A percentile compares a stretch with the other conserved stretches of the same genome.
Evolutionary conservation across 2,113 vertebrate species (phyloP).

Genomic region (Tragelaphus strepsiceros): DNA sequence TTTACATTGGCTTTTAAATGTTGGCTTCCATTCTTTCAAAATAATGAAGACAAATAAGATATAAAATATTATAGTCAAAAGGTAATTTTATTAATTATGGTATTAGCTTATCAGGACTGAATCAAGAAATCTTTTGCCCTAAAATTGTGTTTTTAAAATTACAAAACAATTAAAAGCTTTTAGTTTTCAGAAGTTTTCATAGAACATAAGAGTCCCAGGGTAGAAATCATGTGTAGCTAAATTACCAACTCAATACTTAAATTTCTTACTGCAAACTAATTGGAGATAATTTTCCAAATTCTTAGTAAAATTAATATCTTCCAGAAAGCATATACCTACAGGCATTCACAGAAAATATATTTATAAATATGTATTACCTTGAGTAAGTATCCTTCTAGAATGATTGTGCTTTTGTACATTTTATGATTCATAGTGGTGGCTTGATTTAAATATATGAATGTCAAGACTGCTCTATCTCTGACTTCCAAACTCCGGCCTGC

Average conservation of each 20-base stretch:
- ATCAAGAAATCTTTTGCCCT: neutral
- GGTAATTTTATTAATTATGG: conserved; percentile 59
- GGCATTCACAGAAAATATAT: neutral
- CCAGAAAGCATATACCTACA: conserved; percentile 12
- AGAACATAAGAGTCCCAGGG: neutral
- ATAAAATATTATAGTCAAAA: conserved; percentile 54
- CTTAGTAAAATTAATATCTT: neutral
- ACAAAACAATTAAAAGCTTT: conserved; percentile 30
- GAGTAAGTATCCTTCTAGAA: neutral
- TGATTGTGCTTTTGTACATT: neutral
- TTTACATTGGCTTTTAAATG: conserved; percentile 65
- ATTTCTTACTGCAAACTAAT: neutral
- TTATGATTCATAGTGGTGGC: neutral
- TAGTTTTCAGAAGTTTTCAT: neutral
- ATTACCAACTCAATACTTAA: neutral
- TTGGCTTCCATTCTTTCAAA: conserved; percentile 70
- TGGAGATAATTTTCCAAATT: conserved; percentile 19
- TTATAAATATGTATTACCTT: neutral
- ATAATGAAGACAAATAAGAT: conserved; percentile 39
- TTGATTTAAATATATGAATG: neutral
- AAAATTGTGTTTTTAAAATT: conserved; percentile 42
- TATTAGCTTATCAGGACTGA: conserved; percentile 49
- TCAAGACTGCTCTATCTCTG: neutral
- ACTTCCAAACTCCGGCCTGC: neutral
- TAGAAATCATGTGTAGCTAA: neutral